Evolutionary conservation across 2,888 invertebrate species (phyloP).

Genomic region (Alloscopus bannaensis): DNA sequence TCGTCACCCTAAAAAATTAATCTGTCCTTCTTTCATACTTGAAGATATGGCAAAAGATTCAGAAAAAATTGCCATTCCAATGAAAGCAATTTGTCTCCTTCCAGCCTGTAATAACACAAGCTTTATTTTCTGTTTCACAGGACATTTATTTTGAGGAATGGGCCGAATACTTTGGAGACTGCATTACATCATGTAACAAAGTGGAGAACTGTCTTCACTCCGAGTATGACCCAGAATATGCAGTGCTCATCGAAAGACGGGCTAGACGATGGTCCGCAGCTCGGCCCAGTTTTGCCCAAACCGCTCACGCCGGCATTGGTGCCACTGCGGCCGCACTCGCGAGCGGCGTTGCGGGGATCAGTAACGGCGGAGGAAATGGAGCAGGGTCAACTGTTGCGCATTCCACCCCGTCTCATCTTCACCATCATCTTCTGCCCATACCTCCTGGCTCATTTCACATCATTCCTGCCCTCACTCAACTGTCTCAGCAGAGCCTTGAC

Average conservation of each 20-base stretch:
- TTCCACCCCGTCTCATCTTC: slow-evolving; percentile 28
- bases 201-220: slow-evolving; percentile 75
- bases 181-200: slow-evolving; percentile 90
- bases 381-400: slow-evolving; percentile 47
- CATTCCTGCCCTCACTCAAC: slow-evolving; percentile 53
- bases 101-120: not conserved
- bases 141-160: slow-evolving; percentile 73
- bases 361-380: slow-evolving; percentile 32
- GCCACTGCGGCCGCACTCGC: slow-evolving; percentile 70
- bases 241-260: slow-evolving; percentile 84
- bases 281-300: slow-evolving; percentile 75
- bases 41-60: too few relatives aligned
- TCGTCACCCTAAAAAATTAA: too few relatives aligned
- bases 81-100: slow-evolving; percentile 74
- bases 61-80: slow-evolving; percentile 1
- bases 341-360: slow-evolving; percentile 69
- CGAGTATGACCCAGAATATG: slow-evolving; percentile 80
- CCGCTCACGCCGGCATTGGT: slow-evolving; percentile 69
- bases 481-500: slow-evolving; percentile 21
- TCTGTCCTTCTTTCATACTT: too few relatives aligned
- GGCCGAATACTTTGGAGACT: slow-evolving; percentile 77
- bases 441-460: slow-evolving; percentile 60
- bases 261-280: slow-evolving; percentile 85
- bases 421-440: slow-evolving; percentile 57
- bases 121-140: slow-evolving; percentile 58